phyloP scores from a whole-genome alignment of 2,888 invertebrate genomes.

The Parnassius apollo region DNA sequence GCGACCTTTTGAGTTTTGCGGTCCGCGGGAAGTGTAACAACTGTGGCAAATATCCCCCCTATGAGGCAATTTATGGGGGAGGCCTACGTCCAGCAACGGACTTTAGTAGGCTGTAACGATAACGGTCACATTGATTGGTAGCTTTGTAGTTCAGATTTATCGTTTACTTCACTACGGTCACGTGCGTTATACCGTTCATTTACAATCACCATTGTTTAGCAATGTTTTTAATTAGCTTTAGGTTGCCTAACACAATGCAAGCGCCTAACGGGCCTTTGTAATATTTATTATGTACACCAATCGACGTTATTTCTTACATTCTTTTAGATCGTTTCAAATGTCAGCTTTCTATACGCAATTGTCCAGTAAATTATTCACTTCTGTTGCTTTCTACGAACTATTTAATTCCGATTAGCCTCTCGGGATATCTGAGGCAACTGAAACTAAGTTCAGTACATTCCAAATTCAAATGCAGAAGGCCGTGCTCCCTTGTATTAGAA shows the following conservation, averaged over 20 bases:
- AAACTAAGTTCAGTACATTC: too few relatives aligned
- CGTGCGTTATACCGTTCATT: conserved; percentile 25
- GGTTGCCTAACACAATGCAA: conserved; percentile 21
- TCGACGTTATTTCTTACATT: neutral
- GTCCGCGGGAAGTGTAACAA: too few relatives aligned
- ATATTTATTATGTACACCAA: conserved; percentile 5
- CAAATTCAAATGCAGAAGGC: too few relatives aligned
- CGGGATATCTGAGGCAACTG: too few relatives aligned
- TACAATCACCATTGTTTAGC: conserved; percentile 30
- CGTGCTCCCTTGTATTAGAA: too few relatives aligned
- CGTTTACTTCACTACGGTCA: conserved; percentile 25
- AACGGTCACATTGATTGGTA: conserved; percentile 5
- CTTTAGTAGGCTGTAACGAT: too few relatives aligned
- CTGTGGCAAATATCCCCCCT: too few relatives aligned
- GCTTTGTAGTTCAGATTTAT: conserved; percentile 16
- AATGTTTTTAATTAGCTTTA: conserved; percentile 26
- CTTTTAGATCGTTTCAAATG: neutral
- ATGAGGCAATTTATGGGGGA: too few relatives aligned
- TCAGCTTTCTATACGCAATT: neutral
- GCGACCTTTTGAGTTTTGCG: too few relatives aligned
- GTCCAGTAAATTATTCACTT: neutral
- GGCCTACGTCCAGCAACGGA: too few relatives aligned
- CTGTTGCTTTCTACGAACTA: too few relatives aligned
- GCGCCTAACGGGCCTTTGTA: conserved; percentile 10
- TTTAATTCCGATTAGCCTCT: too few relatives aligned